Base-by-base conservation (phyloP, 2,113 vertebrate species). In the Dipodomys merriami region DNA sequence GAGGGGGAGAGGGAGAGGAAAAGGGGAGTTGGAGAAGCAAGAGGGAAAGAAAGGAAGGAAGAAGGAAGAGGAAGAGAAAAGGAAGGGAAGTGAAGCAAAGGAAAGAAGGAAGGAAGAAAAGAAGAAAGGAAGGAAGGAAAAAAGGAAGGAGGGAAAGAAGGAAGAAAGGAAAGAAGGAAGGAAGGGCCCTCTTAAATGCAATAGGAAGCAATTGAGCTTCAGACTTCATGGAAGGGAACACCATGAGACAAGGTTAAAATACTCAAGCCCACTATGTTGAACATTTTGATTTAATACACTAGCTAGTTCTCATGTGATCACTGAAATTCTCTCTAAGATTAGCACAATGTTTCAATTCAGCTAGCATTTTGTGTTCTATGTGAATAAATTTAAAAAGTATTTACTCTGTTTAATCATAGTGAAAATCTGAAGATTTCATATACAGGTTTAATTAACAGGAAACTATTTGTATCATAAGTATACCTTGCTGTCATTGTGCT, bases 381-480 rank as follows among this genome's bases (percentile, higher is more conserved):
- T 57, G 12, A 57, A 57, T 4, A 57, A 57, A 16, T 57, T 57
- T 16, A 57, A 13, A 16, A 57, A 57, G 53, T 57, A 16, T 57
- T 57, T 57, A 57, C 53, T 57, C 49, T 57, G 15, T 57, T 57
- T 57, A 57, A 57, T 57, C 53, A 57, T 18, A 57, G 15, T 57
- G 96, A 97, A 98, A 72, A 96, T 96, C 95, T 91, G 76, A 96
- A 96, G 86, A 95, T 95, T 97, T 97, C 97, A 46, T 71, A 78
- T 96, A 98, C 95, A 88, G 96, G 93, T 98, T 97, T 96, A 97
- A 94, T 97, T 97, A 95, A 83, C 91, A 86, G 92, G 94, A 20
- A 94, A 86, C 82, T 79, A 46, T 73, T 95, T 93, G 46, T 25
- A 65, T 19, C 83, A 72, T 81, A 86, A 73, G 83, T 73, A 72